Evolutionary conservation across 2,797 vertebrate genomes (phyloP), one percentile per base, ranked within the genome.

Genomic region (Pangasius krempfi): DNA sequence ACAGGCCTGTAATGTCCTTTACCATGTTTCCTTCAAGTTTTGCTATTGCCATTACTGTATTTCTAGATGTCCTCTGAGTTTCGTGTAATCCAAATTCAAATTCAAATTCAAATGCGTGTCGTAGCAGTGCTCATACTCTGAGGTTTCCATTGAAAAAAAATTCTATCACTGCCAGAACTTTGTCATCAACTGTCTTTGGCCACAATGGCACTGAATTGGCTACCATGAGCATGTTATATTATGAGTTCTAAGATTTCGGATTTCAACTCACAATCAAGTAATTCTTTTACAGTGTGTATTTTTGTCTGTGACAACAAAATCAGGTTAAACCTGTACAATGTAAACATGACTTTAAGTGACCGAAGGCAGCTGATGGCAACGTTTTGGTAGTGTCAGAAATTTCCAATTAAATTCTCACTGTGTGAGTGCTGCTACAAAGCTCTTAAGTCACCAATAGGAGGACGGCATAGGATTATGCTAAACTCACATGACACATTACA

Each of bases 11-110:
- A n/a, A 50, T n/a, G 44, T 50, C 25, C 25, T 3, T 76, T 47
- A 76, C 25, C 40, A 76, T 54, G n/a, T 79, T 79, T 78, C 75
- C 6, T 50, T 76, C 44, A 50, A 27, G 47, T 78, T 78, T 72
- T 20, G 3, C 37, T 25, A 54, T 30, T 33, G 76, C 0, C 52
- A 40, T 20, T 60, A 37, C 9, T 81, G 10, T 44, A 27, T 82
- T 62, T 62, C 37, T 62, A 40, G 22, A 25, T 8, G 37, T 82
- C 1, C 22, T 82, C 37, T 82, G 33, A 40, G 22, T 7, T 27
- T 60, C 7, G 1, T 2, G 10, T 25, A 60, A 60, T 82, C 44
- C 44, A 47, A 44, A 44, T 7, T 44, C 44, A 44, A 44, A 44
- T 44, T 6, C 40, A 44, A 47, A 47, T 47, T 47, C 44, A 47